Conservation (phyloP, 64 coral and sea anemone genomes). For the Porites australiensis region DNA sequence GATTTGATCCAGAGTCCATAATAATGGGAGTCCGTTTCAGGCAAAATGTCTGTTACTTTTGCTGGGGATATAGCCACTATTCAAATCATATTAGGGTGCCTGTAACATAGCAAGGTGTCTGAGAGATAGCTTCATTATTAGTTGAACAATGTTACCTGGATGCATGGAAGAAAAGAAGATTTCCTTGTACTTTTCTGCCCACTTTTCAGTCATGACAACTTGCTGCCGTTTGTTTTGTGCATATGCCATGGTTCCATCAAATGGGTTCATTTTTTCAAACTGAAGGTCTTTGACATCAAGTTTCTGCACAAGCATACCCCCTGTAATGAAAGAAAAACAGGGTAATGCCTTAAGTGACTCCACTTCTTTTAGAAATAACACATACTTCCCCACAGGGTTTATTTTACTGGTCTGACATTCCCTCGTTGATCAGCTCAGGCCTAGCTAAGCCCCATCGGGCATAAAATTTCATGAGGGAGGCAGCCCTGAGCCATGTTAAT, state of each 20-base stretch:
- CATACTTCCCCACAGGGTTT: no score
- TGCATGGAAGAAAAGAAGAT: constrained; percentile 98
- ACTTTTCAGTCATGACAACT: constrained; percentile 95
- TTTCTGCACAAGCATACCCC: constrained; percentile 96
- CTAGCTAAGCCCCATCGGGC: no score
- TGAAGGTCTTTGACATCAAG: constrained; percentile 87
- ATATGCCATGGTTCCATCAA: constrained; percentile 97
- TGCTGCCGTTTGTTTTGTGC: constrained; percentile 97
- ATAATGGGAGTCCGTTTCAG: no score
- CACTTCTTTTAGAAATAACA: no score
- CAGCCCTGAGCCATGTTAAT: no score
- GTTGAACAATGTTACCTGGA: constrained; percentile 70
- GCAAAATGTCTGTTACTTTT: no score
- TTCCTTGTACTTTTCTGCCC: constrained; percentile 82
- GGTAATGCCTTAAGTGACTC: no score
- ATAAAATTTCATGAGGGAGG: no score
- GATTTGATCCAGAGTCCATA: no score
- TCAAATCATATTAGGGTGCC: background rate
- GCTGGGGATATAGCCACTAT: no score
- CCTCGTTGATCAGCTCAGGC: no score
- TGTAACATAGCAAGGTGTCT: background rate
- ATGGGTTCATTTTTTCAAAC: constrained; percentile 88
- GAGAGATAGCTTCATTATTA: background rate
- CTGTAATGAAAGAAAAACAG: constrained; percentile 20
- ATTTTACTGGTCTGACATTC: no score